phyloP scores from a whole-genome alignment of 53 echinoderm and acorn worm species.

The Hippasteria phrygiana region DNA sequence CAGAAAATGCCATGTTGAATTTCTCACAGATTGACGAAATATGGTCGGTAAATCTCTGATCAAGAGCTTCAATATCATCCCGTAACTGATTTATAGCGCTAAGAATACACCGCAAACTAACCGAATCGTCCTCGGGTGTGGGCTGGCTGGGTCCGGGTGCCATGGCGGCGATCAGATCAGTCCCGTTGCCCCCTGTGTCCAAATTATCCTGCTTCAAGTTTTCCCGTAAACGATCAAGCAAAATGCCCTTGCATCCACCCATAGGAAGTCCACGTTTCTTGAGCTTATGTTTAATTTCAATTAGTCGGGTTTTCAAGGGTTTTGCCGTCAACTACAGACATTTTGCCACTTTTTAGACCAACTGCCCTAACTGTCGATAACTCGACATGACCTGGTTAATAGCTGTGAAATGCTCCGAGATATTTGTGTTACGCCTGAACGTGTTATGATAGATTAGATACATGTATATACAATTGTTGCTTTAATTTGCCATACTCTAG shows the following conservation, averaged over 20 bases:
- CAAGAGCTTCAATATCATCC: no score
- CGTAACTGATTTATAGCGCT: not conserved
- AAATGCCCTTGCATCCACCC: not conserved
- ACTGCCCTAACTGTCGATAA: no score
- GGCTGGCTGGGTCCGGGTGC: not conserved
- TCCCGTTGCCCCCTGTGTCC: not conserved
- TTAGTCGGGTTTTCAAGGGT: not conserved
- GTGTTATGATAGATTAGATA: no score
- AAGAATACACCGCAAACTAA: not conserved
- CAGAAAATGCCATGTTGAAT: not conserved
- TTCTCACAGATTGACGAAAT: not conserved
- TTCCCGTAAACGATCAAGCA: not conserved
- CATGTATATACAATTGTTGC: no score
- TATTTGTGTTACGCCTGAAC: no score
- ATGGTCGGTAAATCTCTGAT: not conserved
- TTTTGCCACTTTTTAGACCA: no score
- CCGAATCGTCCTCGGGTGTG: not conserved
- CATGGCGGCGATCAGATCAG: not conserved
- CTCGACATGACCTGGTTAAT: no score
- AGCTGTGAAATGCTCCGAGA: no score
- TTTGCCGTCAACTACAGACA: no score
- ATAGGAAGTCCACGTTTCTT: constrained; percentile 1
- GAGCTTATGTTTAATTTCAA: not conserved
- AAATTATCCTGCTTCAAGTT: not conserved
- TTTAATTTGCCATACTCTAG: no score